These are phyloP conservation scores for Pharmacophagus antenor DNA, from an alignment of 2,888 invertebrate species.

Conservation along the genomic window DNA sequence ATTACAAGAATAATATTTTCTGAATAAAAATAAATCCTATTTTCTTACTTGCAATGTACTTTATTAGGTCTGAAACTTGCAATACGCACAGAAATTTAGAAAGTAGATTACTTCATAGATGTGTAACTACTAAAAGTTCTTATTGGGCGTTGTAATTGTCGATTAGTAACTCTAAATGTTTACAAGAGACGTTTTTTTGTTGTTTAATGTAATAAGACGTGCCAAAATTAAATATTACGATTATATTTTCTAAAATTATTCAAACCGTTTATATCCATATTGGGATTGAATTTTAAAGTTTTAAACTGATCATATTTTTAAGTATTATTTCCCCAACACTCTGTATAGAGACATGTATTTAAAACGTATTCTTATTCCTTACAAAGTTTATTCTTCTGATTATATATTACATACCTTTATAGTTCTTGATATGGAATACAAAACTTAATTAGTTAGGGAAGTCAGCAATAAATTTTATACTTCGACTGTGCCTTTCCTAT, in stretches of 20 bases:
- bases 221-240: constrained; percentile 62
- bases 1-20: constrained; percentile 70
- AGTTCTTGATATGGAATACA: constrained; percentile 51
- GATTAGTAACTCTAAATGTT: constrained; percentile 32
- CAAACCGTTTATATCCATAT: constrained; percentile 39
- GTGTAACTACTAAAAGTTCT: constrained; percentile 37
- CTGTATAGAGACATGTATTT: background rate
- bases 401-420: constrained; percentile 36
- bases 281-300: constrained; percentile 26
- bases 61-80: constrained; percentile 68
- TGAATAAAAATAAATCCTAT: constrained; percentile 73
- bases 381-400: constrained; percentile 14
- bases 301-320: constrained; percentile 6
- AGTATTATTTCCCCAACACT: constrained; percentile 5
- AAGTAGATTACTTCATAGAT: constrained; percentile 46
- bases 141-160: constrained; percentile 33
- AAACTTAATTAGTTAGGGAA: constrained; percentile 69
- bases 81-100: constrained; percentile 68
- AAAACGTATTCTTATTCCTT: constrained; percentile 13
- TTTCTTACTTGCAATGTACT: constrained; percentile 72
- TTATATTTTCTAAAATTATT: constrained; percentile 40
- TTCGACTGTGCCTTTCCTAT: constrained; percentile 81
- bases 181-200: constrained; percentile 34
- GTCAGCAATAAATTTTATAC: constrained; percentile 81
- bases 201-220: constrained; percentile 51